Percentiles rank a stretch among this genome's conserved stretches.
These are phyloP conservation scores for Drosophila hydei DNA, from an alignment of 1,140 invertebrate genomes.

Conservation along the genomic window DNA sequence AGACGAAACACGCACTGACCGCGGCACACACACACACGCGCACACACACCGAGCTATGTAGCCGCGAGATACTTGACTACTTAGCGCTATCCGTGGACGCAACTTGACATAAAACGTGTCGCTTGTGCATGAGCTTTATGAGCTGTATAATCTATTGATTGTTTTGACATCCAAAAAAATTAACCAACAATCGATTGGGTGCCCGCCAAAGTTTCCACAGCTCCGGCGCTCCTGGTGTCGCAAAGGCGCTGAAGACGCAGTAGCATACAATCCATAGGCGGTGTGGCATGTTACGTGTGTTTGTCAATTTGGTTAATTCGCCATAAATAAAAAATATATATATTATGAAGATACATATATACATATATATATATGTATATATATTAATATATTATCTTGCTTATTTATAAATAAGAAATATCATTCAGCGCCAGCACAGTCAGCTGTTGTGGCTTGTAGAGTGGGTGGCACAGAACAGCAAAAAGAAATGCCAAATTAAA, in stretches of 20 bases:
- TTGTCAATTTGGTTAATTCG: slow-evolving; percentile 56
- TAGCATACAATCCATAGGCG: neutral
- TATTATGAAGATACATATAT: slow-evolving; percentile 6
- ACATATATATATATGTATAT: slow-evolving; percentile 47
- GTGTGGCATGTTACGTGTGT: slow-evolving; percentile 25
- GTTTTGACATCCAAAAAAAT: slow-evolving; percentile 10
- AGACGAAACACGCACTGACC: slow-evolving; percentile 56
- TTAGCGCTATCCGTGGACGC: slow-evolving; percentile 30
- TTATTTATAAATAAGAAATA: slow-evolving; percentile 67
- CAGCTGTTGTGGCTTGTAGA: slow-evolving; percentile 68
- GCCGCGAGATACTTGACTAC: slow-evolving; percentile 39
- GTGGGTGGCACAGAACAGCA: slow-evolving; percentile 53
- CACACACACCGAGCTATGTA: no score
- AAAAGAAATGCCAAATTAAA: slow-evolving; percentile 4
- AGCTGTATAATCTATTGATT: slow-evolving; percentile 49
- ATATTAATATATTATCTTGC: slow-evolving; percentile 50
- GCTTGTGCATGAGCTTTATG: slow-evolving; percentile 16
- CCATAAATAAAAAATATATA: slow-evolving; percentile 35
- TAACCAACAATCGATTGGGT: slow-evolving; percentile 35
- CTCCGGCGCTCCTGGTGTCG: neutral
- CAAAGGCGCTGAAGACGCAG: slow-evolving; percentile 12
- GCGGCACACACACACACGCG: slow-evolving; percentile 35
- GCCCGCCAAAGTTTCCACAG: neutral
- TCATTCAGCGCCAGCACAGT: slow-evolving; percentile 50
- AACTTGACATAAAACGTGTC: slow-evolving; percentile 13